Evolutionary conservation across 2,797 vertebrate species (phyloP).

Genomic region (Cryptoprocta ferox): DNA sequence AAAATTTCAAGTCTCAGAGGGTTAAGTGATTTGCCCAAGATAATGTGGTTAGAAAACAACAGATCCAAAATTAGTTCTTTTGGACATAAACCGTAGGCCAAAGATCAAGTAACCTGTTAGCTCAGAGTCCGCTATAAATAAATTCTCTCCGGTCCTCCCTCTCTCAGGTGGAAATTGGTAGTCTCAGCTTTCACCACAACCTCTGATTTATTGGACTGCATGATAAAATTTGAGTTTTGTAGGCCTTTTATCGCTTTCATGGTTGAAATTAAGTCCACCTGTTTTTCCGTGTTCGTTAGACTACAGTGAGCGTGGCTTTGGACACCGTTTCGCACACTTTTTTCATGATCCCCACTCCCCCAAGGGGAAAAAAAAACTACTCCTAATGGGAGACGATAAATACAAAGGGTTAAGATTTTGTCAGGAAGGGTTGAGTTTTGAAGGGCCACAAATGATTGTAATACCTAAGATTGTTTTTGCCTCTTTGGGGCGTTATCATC

Average conservation of each 20-base stretch:
- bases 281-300: conserved; percentile 38
- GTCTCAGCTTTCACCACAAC: not conserved
- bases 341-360: not conserved
- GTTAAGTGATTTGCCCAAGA: conserved; percentile 57
- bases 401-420: conserved; percentile 47
- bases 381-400: conserved; percentile 35
- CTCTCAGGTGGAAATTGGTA: not conserved
- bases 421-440: not conserved
- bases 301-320: conserved; percentile 1
- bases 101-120: not conserved
- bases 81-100: conserved; percentile 31
- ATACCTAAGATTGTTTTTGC: not conserved
- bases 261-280: conserved; percentile 52
- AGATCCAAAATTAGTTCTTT: conserved; percentile 53
- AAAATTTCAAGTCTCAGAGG: conserved; percentile 16
- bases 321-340: not conserved
- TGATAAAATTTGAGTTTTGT: conserved; percentile 42
- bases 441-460: not conserved
- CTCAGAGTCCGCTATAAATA: not conserved
- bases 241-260: conserved; percentile 57
- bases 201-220: not conserved
- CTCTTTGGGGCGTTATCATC: not conserved
- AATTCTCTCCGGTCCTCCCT: not conserved
- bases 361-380: conserved; percentile 5
- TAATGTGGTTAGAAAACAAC: conserved; percentile 52